These are phyloP conservation scores for Chloropsis hardwickii DNA, from an alignment of 2,113 vertebrate species.

Conservation along the genomic window DNA sequence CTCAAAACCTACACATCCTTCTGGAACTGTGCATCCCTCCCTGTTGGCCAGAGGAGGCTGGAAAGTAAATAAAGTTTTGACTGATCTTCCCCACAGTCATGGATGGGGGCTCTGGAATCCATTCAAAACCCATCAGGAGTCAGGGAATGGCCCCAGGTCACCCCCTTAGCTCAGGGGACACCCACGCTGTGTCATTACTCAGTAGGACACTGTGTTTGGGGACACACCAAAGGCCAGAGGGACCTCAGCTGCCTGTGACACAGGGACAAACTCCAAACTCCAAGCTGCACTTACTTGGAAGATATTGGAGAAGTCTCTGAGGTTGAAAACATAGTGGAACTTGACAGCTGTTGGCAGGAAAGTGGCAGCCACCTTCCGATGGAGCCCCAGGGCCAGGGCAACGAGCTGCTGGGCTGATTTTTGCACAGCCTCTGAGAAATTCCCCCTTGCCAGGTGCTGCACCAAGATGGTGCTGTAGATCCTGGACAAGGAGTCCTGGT, in stretches of 20 bases:
- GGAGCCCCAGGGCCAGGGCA: constrained; percentile 82
- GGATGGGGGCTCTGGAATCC: neutral
- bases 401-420: constrained; percentile 78
- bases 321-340: constrained; percentile 96
- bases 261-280: accelerated
- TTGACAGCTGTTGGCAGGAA: constrained; percentile 93
- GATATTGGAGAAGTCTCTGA: constrained; percentile 92
- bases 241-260: neutral
- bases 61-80: neutral
- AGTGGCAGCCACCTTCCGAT: constrained; percentile 78
- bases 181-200: neutral
- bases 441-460: constrained; percentile 78
- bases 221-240: neutral
- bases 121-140: neutral
- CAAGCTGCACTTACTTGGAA: constrained; percentile 84
- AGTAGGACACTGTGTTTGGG: neutral
- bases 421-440: constrained; percentile 76
- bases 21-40: neutral
- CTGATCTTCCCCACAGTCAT: neutral
- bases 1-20: neutral
- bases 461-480: constrained; percentile 90
- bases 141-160: neutral
- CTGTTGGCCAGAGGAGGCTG: neutral
- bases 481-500: constrained; percentile 82
- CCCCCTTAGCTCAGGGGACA: neutral